Evolutionary conservation across 2,113 vertebrate genomes (phyloP).

Genomic region (Serilophus lunatus): DNA sequence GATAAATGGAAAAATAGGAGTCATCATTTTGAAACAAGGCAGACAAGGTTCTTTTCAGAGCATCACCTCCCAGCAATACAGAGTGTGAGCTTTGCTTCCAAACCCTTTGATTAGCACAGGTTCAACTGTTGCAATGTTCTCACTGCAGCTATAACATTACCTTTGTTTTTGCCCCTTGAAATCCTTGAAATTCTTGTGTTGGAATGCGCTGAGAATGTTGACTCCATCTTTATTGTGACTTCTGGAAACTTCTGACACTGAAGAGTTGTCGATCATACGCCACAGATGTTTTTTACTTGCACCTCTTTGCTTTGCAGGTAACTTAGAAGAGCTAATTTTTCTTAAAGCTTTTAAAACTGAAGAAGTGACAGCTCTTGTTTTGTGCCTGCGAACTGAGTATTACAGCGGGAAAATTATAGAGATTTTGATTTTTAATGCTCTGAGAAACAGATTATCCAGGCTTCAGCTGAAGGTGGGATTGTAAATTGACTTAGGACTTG

Average conservation of each 20-base stretch:
- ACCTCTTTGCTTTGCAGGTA: neutral
- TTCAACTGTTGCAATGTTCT: neutral
- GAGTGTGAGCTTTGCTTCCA: neutral
- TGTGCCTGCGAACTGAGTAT: neutral
- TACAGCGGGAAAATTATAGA: neutral
- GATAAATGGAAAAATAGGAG: neutral
- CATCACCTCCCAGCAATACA: neutral
- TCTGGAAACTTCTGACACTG: neutral
- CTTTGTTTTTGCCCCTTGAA: neutral
- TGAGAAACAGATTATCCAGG: neutral
- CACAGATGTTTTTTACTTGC: neutral
- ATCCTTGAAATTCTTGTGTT: neutral
- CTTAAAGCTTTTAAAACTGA: neutral
- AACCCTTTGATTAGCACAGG: neutral
- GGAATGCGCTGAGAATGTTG: neutral
- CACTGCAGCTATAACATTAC: neutral
- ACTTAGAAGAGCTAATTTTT: neutral
- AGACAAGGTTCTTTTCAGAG: neutral
- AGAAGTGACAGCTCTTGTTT: neutral
- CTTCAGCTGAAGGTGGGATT: neutral
- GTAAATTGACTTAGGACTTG: neutral
- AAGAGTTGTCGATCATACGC: rapidly evolving
- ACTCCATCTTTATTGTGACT: neutral
- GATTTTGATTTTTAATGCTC: neutral
- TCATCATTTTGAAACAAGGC: neutral